Evolutionary conservation across 2,888 invertebrate species (phyloP).

Genomic region (Phyto melanocephala): DNA sequence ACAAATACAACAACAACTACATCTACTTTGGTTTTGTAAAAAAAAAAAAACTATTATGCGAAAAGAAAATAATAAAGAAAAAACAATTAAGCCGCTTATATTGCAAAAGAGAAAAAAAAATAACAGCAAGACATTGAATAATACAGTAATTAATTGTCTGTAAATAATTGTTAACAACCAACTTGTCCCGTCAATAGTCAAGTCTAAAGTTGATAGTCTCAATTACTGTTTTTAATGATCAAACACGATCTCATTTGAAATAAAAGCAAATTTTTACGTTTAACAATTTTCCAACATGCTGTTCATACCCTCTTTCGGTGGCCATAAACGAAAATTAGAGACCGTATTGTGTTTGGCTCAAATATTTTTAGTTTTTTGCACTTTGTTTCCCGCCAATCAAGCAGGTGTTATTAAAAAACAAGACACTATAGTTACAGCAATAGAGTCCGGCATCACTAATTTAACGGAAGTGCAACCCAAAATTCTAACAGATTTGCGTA

Average conservation of each 20-base stretch:
- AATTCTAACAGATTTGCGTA: not conserved
- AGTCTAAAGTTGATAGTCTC: not conserved
- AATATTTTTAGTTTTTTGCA: constrained; percentile 9
- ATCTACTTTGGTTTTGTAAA: not conserved
- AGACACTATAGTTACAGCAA: not conserved
- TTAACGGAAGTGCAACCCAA: constrained; percentile 1
- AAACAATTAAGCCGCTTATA: constrained; percentile 25
- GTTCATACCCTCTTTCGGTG: not conserved
- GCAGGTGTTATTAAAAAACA: constrained; percentile 58
- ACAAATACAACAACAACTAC: constrained; percentile 11
- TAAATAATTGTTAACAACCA: constrained; percentile 33
- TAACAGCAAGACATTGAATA: constrained; percentile 32
- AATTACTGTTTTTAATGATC: no score
- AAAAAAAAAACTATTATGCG: not conserved
- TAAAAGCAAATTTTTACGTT: constrained; percentile 1
- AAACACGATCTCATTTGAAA: no score
- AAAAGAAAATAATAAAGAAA: constrained; percentile 20
- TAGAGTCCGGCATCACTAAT: not conserved
- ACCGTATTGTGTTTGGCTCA: constrained; percentile 1
- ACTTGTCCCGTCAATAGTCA: constrained; percentile 22
- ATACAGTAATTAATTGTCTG: constrained; percentile 26
- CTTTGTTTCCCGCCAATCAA: not conserved
- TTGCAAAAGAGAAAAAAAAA: not conserved
- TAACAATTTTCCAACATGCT: not conserved
- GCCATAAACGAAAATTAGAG: not conserved